These are phyloP conservation scores for Sylvilagus floridanus DNA, from an alignment of 2,797 vertebrate species.

Conservation along the genomic window DNA sequence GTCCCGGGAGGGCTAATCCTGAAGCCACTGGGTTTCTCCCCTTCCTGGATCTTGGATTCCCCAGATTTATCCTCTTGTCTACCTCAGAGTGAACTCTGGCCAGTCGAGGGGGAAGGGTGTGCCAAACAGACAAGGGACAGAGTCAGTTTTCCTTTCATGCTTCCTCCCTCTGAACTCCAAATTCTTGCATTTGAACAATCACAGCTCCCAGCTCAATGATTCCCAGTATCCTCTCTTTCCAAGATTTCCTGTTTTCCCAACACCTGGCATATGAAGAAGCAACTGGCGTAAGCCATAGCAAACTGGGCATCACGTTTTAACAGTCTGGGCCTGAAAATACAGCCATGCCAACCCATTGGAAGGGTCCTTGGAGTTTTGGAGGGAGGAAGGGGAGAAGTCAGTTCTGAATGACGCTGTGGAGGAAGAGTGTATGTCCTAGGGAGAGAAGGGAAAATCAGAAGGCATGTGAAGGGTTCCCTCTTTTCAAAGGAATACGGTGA, in stretches of 20 bases:
- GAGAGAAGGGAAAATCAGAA: neutral
- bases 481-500: neutral
- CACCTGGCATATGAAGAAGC: neutral
- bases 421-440: neutral
- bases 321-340: neutral
- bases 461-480: neutral
- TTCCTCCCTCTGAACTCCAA: neutral
- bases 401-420: neutral
- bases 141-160: slow-evolving; percentile 26
- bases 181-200: neutral
- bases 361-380: neutral
- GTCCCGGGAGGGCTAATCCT: neutral
- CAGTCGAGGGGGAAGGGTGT: slow-evolving; percentile 59
- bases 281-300: neutral
- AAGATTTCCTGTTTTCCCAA: slow-evolving; percentile 6
- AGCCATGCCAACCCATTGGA: neutral
- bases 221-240: neutral
- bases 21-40: neutral
- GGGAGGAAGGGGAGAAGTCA: neutral
- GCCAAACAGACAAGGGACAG: neutral
- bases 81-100: slow-evolving; percentile 77
- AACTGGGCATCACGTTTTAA: neutral
- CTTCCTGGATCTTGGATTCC: slow-evolving; percentile 51
- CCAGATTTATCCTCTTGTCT: neutral
- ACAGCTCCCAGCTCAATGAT: neutral